Base-by-base conservation (phyloP, 2,797 vertebrate species). In the Basileuterus tristriatus region DNA sequence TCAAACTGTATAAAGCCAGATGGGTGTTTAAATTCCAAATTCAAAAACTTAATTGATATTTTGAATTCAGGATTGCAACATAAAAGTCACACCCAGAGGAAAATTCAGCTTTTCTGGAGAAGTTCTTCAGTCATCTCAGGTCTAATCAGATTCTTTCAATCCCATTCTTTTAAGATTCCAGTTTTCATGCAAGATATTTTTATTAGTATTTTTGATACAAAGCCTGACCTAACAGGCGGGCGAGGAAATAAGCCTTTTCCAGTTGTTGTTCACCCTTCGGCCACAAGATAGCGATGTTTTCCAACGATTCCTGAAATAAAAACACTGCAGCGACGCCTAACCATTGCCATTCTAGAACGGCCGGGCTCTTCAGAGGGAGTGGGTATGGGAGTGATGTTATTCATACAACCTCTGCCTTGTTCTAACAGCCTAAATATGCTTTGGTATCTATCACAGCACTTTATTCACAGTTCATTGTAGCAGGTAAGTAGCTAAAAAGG, bases 281-380 rank as follows among this genome's bases (percentile, higher is more conserved):
- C 94, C 98, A 97, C 98, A 68, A 79, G 97, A 89, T 83, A 53
- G 97, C 97, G 96, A 50, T 94, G 84, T 97, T 93, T 93, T 91
- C 90, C 83, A 98, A 90, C 32, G 64, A 83, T 96, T 96, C 62
- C 46, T 23, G 19, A 64, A 47, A 55, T 7, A 19, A 52, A 52
- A 52, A 1, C 32, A 14, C 44, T 12, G n/a, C 60, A 8, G 49
- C 19, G 27, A 39, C 50, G 20, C 32, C 23, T 11, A 11, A 18
- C 22, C 16, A 15, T 3, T 32, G 9, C 27, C 15, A 0, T 34
- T 58, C 34, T 12, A 84, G 92, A 95, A 23, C 60, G 62, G 70
- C 62, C 93, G 43, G 58, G 69, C 43, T 47, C 34, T 75, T 84
- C 81, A n/a, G 47, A 49, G 68, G 21, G 71, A 84, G 41, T 20